Conservation (phyloP, 2,113 vertebrate species). For the Anarrhichthys ocellatus region DNA sequence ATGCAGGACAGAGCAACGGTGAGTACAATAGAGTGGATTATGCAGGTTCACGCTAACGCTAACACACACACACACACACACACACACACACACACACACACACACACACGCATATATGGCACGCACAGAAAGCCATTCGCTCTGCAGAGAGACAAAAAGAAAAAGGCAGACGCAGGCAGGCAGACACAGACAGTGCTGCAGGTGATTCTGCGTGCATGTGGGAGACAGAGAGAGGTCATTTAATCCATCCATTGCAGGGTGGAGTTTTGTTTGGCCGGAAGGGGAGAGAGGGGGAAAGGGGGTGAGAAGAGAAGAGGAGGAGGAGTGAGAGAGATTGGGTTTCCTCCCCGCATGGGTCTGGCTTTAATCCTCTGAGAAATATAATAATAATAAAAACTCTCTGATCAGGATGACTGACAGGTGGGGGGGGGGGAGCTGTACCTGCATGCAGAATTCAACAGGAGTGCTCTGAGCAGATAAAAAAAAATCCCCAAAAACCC, state of each 20-base stretch:
- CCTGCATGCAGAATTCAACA: slow-evolving; percentile 52
- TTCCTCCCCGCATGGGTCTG: slow-evolving; percentile 63
- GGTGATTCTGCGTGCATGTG: slow-evolving; percentile 39
- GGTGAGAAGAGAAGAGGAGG: slow-evolving; percentile 46
- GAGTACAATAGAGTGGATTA: slow-evolving; percentile 28
- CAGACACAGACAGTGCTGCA: slow-evolving; percentile 23
- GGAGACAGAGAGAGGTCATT: slow-evolving; percentile 75
- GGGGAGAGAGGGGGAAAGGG: slow-evolving; percentile 40
- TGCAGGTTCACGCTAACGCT: slow-evolving; percentile 11
- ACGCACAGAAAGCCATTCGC: slow-evolving; percentile 9
- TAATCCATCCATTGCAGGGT: slow-evolving; percentile 77
- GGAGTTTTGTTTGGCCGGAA: slow-evolving; percentile 46
- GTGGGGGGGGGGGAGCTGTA: slow-evolving; percentile 33
- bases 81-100: background rate
- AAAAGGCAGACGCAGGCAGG: background rate
- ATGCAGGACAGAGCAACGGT: slow-evolving; percentile 17
- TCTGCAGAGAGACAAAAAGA: slow-evolving; percentile 25
- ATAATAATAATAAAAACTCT: slow-evolving; percentile 54
- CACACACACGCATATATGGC: background rate
- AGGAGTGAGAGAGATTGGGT: slow-evolving; percentile 60
- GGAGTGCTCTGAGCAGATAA: slow-evolving; percentile 26
- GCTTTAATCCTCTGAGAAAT: slow-evolving; percentile 77
- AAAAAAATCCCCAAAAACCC: background rate
- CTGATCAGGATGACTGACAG: slow-evolving; percentile 64
- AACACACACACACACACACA: slow-evolving; percentile 2